Percentiles rank a stretch among this genome's conserved stretches.
Evolutionary conservation across 2,797 vertebrate species (phyloP).

Genomic region (Parotocinclus haroldoi): DNA sequence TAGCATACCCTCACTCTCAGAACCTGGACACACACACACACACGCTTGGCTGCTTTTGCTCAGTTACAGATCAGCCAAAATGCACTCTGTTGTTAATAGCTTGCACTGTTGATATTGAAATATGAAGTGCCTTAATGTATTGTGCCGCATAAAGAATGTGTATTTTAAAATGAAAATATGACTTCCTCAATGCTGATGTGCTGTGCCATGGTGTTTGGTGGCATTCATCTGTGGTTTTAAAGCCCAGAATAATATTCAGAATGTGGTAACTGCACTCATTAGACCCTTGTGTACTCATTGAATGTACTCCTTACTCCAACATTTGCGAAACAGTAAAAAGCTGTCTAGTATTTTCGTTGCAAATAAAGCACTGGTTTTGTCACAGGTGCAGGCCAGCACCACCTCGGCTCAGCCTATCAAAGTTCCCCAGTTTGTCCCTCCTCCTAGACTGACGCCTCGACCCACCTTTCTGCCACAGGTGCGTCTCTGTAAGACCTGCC

Average conservation of each 20-base stretch:
- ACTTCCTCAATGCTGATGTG: constrained; percentile 40
- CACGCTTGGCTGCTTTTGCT: neutral
- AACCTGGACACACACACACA: no score
- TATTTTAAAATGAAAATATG: constrained; percentile 28
- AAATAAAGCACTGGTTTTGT: constrained; percentile 69
- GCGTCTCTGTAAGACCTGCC: constrained; percentile 72
- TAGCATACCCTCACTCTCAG: no score
- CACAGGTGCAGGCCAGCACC: constrained; percentile 92
- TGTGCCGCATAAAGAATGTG: constrained; percentile 26
- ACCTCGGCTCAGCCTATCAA: constrained; percentile 90
- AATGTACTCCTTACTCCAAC: neutral
- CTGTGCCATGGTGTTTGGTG: constrained; percentile 41
- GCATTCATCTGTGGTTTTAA: constrained; percentile 42
- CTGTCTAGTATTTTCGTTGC: constrained; percentile 26
- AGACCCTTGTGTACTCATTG: neutral
- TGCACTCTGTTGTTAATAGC: neutral
- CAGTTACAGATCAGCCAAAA: neutral
- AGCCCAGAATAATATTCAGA: neutral
- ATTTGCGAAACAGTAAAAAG: neutral
- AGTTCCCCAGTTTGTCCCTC: constrained; percentile 99
- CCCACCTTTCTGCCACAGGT: constrained; percentile 98
- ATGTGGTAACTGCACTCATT: neutral
- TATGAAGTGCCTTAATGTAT: constrained; percentile 22
- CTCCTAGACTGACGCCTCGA: constrained; percentile 97
- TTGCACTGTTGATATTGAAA: constrained; percentile 13